phyloP scores from a whole-genome alignment of 2,797 vertebrate genomes.

The Falco biarmicus region DNA sequence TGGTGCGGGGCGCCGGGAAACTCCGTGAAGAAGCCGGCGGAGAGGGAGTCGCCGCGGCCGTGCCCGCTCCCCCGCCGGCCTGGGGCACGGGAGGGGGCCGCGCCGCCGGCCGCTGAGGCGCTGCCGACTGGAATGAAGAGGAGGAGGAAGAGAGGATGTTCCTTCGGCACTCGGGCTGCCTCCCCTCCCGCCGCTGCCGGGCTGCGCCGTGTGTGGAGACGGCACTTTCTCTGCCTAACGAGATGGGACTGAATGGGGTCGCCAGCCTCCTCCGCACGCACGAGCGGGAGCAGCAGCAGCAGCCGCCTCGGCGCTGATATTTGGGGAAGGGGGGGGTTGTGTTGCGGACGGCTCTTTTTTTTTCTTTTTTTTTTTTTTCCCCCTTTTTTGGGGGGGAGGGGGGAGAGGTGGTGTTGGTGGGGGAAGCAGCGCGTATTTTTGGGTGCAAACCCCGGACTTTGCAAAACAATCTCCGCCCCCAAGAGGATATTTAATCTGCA shows the following conservation, averaged over 20 bases:
- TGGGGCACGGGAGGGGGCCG: conserved; percentile 42
- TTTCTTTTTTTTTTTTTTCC: neutral
- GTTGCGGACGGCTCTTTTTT: neutral
- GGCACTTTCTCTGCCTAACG: conserved; percentile 73
- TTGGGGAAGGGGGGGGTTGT: neutral
- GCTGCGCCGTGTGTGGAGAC: conserved; percentile 60
- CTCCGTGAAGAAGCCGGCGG: conserved; percentile 62
- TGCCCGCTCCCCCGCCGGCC: conserved; percentile 43
- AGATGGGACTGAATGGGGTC: conserved; percentile 76
- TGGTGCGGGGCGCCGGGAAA: conserved; percentile 76
- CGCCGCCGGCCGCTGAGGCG: conserved; percentile 7
- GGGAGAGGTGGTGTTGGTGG: neutral
- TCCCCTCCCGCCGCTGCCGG: conserved; percentile 58
- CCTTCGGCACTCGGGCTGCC: conserved; percentile 48
- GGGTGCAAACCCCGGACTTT: conserved; percentile 47
- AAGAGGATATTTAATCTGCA: conserved; percentile 78
- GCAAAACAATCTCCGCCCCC: conserved; percentile 49
- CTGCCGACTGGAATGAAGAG: conserved; percentile 72
- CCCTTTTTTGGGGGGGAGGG: neutral
- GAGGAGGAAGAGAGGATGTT: conserved; percentile 68
- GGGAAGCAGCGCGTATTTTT: conserved; percentile 5
- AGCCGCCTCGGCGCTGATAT: conserved; percentile 63
- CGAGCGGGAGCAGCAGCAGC: conserved; percentile 58
- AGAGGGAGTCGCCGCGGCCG: conserved; percentile 23
- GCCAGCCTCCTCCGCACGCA: conserved; percentile 66